A percentile compares a stretch with the other conserved stretches of the same genome.
phyloP scores from a whole-genome alignment of 2,888 invertebrate genomes.

The Tinea trinotella region DNA sequence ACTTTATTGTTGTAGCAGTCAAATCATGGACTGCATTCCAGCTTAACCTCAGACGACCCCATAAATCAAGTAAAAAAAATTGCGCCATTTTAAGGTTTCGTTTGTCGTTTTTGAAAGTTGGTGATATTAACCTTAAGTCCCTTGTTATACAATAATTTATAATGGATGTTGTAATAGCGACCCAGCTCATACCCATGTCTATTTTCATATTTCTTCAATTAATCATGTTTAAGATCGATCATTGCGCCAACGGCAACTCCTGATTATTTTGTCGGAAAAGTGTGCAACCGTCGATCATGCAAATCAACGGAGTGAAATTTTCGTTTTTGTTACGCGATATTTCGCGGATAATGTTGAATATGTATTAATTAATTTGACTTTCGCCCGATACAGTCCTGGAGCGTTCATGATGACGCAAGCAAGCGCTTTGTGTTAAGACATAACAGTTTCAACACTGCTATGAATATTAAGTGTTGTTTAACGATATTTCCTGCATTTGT shows the following conservation, averaged over 20 bases:
- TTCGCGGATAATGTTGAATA: conserved; percentile 17
- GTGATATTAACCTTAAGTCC: conserved; percentile 13
- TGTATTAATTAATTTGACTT: conserved; percentile 18
- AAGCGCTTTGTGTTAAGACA: conserved; percentile 12
- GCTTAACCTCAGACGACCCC: no score
- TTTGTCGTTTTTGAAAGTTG: background rate
- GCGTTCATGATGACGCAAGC: conserved; percentile 7
- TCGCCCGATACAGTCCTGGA: conserved; percentile 12
- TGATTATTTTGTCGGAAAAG: conserved; percentile 12
- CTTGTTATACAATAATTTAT: conserved; percentile 14
- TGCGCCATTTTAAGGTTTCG: background rate
- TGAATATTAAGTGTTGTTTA: conserved; percentile 12
- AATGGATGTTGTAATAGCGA: conserved; percentile 2
- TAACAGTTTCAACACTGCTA: conserved; percentile 9
- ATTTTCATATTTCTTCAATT: conserved; percentile 20
- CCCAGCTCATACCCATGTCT: conserved; percentile 11
- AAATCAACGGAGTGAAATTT: conserved; percentile 18
- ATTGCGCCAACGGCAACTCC: conserved; percentile 19
- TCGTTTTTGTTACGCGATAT: conserved; percentile 14
- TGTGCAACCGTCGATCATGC: conserved; percentile 15
- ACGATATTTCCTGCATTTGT: conserved; percentile 8
- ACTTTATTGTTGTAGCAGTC: no score
- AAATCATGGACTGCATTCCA: no score
- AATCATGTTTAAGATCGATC: conserved; percentile 17
- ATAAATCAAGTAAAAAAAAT: no score